Conservation (phyloP, 1,140 invertebrate species). For the Lucilia sericata region DNA sequence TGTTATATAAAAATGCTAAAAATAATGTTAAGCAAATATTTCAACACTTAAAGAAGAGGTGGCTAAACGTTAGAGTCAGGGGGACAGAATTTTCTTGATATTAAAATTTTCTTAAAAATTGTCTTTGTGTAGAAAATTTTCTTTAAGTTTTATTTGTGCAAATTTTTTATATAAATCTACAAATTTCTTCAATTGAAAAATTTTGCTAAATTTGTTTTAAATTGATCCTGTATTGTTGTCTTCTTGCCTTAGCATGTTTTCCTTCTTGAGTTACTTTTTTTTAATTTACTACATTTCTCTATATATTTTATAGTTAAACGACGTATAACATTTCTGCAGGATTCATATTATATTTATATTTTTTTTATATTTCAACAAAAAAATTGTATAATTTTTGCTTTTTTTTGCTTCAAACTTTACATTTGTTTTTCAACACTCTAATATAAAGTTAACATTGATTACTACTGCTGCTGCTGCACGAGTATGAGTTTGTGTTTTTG, state of each 20-base stretch:
- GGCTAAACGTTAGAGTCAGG: neutral
- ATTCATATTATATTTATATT: neutral
- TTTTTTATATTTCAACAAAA: neutral
- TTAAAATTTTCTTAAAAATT: no score
- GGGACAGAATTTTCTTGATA: neutral
- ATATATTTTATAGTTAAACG: neutral
- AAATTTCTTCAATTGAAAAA: no score
- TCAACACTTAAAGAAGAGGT: neutral
- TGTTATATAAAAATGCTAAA: neutral
- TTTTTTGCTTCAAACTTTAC: neutral
- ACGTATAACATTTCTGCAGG: neutral
- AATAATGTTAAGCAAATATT: neutral
- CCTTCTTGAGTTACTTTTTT: neutral
- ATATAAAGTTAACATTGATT: constrained; percentile 53
- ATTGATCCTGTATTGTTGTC: no score
- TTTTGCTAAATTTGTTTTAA: no score
- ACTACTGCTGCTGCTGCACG: constrained; percentile 3
- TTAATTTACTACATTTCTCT: neutral
- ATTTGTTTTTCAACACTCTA: constrained; percentile 3
- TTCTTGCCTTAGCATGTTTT: no score
- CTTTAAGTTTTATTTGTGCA: no score
- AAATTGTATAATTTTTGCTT: neutral
- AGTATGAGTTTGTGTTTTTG: neutral
- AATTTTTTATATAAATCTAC: no score
- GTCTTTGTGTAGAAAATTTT: no score